Base-by-base conservation (phyloP, 2,888 invertebrate species). In the Neoascia interrupta region DNA sequence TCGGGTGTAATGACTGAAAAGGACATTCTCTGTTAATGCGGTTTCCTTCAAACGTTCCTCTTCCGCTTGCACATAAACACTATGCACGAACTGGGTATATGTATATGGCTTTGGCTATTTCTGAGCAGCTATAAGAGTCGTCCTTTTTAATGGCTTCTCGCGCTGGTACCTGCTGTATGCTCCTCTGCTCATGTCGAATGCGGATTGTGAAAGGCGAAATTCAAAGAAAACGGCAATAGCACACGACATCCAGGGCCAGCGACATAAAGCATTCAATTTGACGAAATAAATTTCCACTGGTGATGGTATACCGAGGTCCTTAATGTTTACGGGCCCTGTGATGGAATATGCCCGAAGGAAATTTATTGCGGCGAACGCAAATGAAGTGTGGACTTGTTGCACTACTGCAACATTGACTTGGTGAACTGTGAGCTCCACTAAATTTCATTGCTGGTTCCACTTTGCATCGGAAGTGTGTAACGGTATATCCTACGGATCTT, bases 21-120 rank as follows among this genome's bases (percentile, higher is more conserved):
- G 82, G 81, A 82, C 81, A 82, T 81, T 74, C 74, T 68, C 73
- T 11, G 72, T 73, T 73, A 79, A 79, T 79, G 79, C 61, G 72
- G 73, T 79, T 79, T 79, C 79, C 79, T 79, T 79, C 64, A 60
- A 76, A 76, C 53, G 64, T 76, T 76, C 72, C 64, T 54, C 60
- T 76, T 76, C 76, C 76, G 76, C 41, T 76, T 60, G 58, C 58
- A 53, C 72, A 76, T 76, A 76, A 76, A 76, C 70, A 58, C 45
- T 43, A 36, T 34, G n/a, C n/a, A n/a, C n/a, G n/a, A 36, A 18
- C 16, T 16, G 10, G 4, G 45, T 43, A n/a, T 43, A 26, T 37
- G 56, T 54, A 61, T 37, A 13, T 56, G 49, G 41, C 49, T 16
- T 28, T 15, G 5, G 45, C 51, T 45, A 8, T 6, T 6, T 6